phyloP scores from a whole-genome alignment of 2,113 vertebrate species.

The Trogon melanurus region DNA sequence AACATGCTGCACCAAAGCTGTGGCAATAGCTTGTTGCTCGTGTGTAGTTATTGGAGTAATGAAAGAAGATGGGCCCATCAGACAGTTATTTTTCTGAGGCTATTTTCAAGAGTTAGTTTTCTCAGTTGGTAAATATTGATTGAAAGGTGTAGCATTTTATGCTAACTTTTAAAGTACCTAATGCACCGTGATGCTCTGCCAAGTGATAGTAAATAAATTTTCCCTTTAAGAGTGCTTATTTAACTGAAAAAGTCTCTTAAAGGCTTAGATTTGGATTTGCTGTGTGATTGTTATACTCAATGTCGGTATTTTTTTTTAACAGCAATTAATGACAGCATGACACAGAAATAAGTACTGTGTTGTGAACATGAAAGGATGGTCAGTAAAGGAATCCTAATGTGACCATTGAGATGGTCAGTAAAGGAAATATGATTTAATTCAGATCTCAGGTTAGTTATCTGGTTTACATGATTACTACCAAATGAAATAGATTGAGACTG shows the following conservation, averaged over 20 bases:
- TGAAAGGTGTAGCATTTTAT: not conserved
- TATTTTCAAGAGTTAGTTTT: not conserved
- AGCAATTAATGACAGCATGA: not conserved
- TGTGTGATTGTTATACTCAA: not conserved
- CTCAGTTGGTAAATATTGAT: not conserved
- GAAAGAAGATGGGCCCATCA: not conserved
- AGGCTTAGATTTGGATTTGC: not conserved
- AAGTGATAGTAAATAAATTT: not conserved
- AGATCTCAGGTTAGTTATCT: not conserved
- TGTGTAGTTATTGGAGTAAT: not conserved
- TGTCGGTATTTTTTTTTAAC: not conserved
- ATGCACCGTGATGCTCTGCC: not conserved
- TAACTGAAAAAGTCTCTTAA: not conserved
- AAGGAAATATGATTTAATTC: not conserved
- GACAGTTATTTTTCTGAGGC: not conserved
- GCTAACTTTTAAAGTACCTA: not conserved
- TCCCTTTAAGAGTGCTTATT: not conserved
- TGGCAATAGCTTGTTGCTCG: not conserved
- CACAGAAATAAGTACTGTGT: not conserved
- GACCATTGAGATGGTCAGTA: not conserved
- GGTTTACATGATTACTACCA: not conserved
- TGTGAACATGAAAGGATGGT: not conserved
- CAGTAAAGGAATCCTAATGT: no score
- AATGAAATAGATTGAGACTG: not conserved
- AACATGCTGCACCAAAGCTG: not conserved